phyloP scores from a whole-genome alignment of 37 sponge, comb jelly and placozoan species.

The Crambe crambe region DNA sequence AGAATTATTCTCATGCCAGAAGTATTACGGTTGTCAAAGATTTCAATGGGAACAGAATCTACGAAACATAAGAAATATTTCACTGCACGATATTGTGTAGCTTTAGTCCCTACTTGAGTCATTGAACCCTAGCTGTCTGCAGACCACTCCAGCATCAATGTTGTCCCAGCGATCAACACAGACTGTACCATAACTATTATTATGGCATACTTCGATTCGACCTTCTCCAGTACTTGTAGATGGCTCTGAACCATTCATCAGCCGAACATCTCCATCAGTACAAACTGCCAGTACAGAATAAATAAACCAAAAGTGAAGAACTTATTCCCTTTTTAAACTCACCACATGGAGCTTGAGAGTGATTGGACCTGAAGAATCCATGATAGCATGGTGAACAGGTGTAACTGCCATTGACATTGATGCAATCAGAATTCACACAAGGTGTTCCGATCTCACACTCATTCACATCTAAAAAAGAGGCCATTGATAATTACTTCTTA shows the following conservation, averaged over 20 bases:
- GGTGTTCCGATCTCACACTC: conserved; percentile 6
- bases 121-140: background rate
- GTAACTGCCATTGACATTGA: background rate
- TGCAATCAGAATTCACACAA: background rate
- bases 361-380: background rate
- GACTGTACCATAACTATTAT: conserved; percentile 29
- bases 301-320: background rate
- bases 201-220: conserved; percentile 29
- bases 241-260: conserved; percentile 25
- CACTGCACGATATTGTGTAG: no score
- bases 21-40: background rate
- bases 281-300: background rate
- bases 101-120: background rate
- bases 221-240: conserved; percentile 3
- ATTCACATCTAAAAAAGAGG: conserved; percentile 1
- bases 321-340: background rate
- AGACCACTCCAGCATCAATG: conserved; percentile 34
- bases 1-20: background rate
- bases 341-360: background rate
- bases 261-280: conserved; percentile 10
- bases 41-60: background rate
- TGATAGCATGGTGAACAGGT: background rate
- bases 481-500: background rate
- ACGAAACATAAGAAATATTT: no score
- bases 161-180: conserved; percentile 41